A percentile compares a stretch with the other conserved stretches of the same genome.
These are phyloP conservation scores for Coboldia fuscipes DNA, from an alignment of 1,140 invertebrate genomes.

Conservation along the genomic window DNA sequence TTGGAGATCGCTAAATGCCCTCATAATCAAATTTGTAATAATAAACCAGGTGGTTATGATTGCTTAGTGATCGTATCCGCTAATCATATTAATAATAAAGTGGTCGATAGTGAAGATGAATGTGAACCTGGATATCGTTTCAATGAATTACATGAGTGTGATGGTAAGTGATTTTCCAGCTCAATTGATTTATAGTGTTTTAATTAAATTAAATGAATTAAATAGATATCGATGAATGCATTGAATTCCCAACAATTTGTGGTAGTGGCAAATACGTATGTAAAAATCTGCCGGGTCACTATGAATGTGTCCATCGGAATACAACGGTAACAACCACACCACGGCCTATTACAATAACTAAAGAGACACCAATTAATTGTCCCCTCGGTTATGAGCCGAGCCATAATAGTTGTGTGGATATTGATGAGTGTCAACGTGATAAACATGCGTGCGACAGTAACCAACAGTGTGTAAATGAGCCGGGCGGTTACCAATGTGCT, in stretches of 20 bases:
- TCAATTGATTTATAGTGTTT: no score
- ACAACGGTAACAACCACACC: no score
- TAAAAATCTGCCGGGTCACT: constrained; percentile 48
- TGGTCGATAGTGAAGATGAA: constrained; percentile 7
- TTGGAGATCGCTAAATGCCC: constrained; percentile 36
- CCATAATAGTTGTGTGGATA: constrained; percentile 31
- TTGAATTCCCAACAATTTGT: constrained; percentile 32
- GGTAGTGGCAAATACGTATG: constrained; percentile 35
- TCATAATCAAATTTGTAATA: constrained; percentile 13
- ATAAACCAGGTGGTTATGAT: constrained; percentile 12
- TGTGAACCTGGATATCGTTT: constrained; percentile 9
- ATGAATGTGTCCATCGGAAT: no score
- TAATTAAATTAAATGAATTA: no score
- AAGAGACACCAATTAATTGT: no score
- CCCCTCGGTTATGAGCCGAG: no score
- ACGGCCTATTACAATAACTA: no score
- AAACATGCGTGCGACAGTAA: constrained; percentile 38
- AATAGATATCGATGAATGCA: constrained; percentile 56
- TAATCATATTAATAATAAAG: constrained; percentile 7
- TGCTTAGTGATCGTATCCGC: constrained; percentile 6
- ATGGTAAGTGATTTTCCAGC: constrained; percentile 6
- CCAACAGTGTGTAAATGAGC: constrained; percentile 51
- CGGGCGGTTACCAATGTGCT: constrained; percentile 54
- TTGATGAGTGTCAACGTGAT: constrained; percentile 49
- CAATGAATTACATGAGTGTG: constrained; percentile 9